phyloP scores from a whole-genome alignment of 2,113 vertebrate species.

The Poicephalus meyeri region DNA sequence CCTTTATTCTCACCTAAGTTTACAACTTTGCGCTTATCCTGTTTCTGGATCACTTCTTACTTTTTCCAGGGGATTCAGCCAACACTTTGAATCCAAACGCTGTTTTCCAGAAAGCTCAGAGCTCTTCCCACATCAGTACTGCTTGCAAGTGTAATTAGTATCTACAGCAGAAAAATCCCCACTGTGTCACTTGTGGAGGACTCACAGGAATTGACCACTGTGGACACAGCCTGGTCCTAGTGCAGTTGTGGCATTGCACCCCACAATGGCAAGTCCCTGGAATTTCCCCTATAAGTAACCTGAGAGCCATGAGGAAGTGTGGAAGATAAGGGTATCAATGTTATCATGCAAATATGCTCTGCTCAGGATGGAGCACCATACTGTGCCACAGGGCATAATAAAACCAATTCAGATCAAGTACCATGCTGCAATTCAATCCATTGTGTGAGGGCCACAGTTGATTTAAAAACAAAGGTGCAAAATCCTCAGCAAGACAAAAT shows the following conservation, averaged over 20 bases:
- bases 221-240: background rate
- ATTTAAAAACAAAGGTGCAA: background rate
- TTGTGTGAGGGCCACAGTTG: background rate
- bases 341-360: background rate
- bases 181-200: background rate
- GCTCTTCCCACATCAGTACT: background rate
- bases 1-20: background rate
- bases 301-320: background rate
- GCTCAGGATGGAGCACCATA: background rate
- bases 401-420: background rate
- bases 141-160: background rate
- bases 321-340: background rate
- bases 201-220: background rate
- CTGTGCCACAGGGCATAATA: background rate
- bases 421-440: background rate
- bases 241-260: accelerated
- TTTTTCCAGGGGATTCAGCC: background rate
- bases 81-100: background rate
- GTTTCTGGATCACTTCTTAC: background rate
- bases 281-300: background rate
- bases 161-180: background rate
- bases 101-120: background rate
- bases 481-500: background rate
- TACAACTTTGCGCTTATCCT: background rate
- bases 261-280: background rate